Percentiles rank a stretch among this genome's conserved stretches.
phyloP scores from a whole-genome alignment of 1,140 invertebrate genomes.

The Drosophila truncata region DNA sequence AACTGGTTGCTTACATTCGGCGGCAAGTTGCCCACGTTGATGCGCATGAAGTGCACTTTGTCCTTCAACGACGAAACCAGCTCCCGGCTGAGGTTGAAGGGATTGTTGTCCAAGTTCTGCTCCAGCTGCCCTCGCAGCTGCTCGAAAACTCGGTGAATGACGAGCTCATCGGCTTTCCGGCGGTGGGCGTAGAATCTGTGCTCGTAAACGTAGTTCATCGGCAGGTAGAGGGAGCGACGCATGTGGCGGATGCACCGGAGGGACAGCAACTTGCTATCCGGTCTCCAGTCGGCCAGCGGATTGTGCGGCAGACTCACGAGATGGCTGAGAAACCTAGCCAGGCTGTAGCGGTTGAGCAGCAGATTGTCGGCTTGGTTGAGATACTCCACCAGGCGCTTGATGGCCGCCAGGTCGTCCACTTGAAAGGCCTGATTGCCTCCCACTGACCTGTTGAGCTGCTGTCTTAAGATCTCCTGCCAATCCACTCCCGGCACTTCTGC shows the following conservation, averaged over 20 bases:
- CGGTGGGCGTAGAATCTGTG: constrained; percentile 44
- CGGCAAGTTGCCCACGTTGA: constrained; percentile 69
- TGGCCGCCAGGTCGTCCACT: constrained; percentile 51
- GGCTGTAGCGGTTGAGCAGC: constrained; percentile 52
- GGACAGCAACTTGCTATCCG: background rate
- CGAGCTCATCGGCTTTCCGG: constrained; percentile 43
- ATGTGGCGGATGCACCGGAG: constrained; percentile 60
- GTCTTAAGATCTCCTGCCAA: constrained; percentile 37
- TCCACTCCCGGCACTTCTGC: constrained; percentile 41
- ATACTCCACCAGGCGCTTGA: constrained; percentile 24
- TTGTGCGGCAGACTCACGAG: constrained; percentile 59
- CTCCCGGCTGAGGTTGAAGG: constrained; percentile 27
- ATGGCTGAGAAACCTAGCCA: constrained; percentile 56
- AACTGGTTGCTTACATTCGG: constrained; percentile 50
- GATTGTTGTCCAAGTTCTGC: constrained; percentile 36
- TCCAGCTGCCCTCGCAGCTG: constrained; percentile 56
- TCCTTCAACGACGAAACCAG: constrained; percentile 38
- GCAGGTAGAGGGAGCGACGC: constrained; percentile 64
- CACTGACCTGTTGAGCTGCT: constrained; percentile 36
- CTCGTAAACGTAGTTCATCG: constrained; percentile 74
- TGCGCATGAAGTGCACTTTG: constrained; percentile 50
- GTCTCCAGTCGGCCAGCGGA: constrained; percentile 33
- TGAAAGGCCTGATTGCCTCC: constrained; percentile 35
- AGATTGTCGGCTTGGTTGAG: constrained; percentile 44
- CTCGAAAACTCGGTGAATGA: constrained; percentile 60